phyloP scores from a whole-genome alignment of 2,797 vertebrate species.

The Malurus leucopterus region DNA sequence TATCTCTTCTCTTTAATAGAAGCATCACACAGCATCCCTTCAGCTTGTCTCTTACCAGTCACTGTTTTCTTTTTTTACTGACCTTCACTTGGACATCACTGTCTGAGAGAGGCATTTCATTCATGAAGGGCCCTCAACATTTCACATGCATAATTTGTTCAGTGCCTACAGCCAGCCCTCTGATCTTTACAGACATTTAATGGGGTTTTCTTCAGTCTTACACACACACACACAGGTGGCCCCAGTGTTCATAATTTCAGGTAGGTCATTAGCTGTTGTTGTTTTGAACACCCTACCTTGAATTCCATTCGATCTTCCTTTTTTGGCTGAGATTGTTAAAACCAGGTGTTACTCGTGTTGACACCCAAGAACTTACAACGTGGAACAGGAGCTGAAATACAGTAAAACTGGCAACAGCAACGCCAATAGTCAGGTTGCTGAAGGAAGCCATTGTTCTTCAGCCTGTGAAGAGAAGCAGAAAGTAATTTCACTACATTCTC shows the following conservation, averaged over 20 bases:
- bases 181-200: neutral
- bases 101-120: neutral
- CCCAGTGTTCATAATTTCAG: neutral
- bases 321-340: conserved; percentile 84
- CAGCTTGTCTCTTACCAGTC: neutral
- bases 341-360: conserved; percentile 79
- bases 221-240: neutral
- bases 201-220: neutral
- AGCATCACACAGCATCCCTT: neutral
- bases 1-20: neutral
- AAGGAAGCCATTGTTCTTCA: conserved; percentile 88
- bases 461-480: conserved; percentile 61
- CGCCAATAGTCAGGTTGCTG: conserved; percentile 78
- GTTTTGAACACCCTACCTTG: conserved; percentile 79
- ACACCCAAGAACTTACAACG: conserved; percentile 87
- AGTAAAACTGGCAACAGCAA: conserved; percentile 83
- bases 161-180: neutral
- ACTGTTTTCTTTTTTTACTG: neutral
- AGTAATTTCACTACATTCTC: neutral
- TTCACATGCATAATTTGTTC: neutral
- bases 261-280: neutral
- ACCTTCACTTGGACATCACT: neutral
- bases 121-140: neutral
- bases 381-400: conserved; percentile 93
- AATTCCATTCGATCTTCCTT: conserved; percentile 98